These are phyloP conservation scores for Rhynchomys soricoides DNA, from an alignment of 2,113 vertebrate species.

Conservation along the genomic window DNA sequence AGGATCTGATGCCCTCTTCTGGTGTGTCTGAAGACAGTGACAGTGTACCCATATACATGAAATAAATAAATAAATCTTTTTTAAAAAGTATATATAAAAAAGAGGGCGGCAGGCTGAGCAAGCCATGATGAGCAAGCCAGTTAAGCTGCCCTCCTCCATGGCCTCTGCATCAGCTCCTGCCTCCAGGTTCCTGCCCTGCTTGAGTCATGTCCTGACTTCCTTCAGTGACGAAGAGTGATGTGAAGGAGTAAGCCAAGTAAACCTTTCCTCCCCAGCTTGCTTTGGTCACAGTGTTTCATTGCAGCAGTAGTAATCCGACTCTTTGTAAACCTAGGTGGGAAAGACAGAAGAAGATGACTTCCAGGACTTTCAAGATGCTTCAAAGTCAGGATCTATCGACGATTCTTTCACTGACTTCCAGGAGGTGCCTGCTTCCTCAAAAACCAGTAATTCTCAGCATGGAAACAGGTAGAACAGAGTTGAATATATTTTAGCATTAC, in stretches of 20 bases:
- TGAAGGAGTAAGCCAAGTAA: not conserved
- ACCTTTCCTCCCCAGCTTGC: not conserved
- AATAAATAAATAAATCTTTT: no score
- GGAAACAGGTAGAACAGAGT: slow-evolving; percentile 90
- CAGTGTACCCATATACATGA: no score
- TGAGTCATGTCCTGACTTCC: not conserved
- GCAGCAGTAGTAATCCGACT: not conserved
- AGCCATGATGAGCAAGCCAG: not conserved
- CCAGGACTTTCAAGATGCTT: slow-evolving; percentile 98
- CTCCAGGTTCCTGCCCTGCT: not conserved
- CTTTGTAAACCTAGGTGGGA: slow-evolving; percentile 84
- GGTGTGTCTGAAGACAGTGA: no score
- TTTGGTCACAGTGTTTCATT: not conserved
- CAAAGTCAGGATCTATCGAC: slow-evolving; percentile 92
- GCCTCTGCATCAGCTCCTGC: not conserved
- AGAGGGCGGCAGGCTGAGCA: not conserved
- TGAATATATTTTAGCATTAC: slow-evolving; percentile 25
- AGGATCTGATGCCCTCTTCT: no score
- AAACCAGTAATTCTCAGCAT: slow-evolving; percentile 85
- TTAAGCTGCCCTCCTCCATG: not conserved
- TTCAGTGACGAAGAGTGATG: not conserved
- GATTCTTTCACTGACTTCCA: slow-evolving; percentile 95
- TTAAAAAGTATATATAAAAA: no score
- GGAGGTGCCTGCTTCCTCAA: slow-evolving; percentile 87
- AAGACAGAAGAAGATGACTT: slow-evolving; percentile 98